Evolutionary conservation across 1,140 invertebrate species (phyloP), one percentile per base, ranked within the genome.

Genomic region (Palaemon carinicauda): DNA sequence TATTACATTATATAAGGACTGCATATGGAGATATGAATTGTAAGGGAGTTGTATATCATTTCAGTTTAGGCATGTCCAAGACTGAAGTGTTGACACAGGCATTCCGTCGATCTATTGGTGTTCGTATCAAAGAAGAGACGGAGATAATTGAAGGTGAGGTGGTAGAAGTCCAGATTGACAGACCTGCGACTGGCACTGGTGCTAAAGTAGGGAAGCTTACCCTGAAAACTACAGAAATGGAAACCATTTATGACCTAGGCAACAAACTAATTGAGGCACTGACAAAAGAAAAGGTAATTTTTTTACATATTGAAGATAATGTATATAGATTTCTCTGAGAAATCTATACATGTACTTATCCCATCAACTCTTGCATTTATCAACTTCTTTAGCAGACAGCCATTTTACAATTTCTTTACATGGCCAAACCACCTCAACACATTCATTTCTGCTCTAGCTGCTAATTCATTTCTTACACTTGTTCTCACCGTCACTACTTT

Each of bases 91-190:
- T 99, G 0, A 99, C 97, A 12, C 98, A 99, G 92, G 96, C 98
- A 0, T 97, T 99, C 85, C 94, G 98, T 87, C 99, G 99, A 91
- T 98, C 98, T 21, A 99, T 99, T 90, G 98, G 98, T 65, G 97
- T 99, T 14, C 93, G 98, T 91, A 99, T 99, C 82, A 99, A 99
- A 95, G 98, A 99, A 92, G 98, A 99, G 91, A 98, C 97, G 0
- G 97, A 99, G 93, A 98, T 99, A 33, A 98, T 99, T 88, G 98
- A 99, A 91, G 98, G 98, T 10, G 98, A 99, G 93, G 98, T 99
- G 24, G 98, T 99, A 0, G 98, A 99, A 90, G 95, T 99, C 53
- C 96, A 98, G 92, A 96, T 99, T 73, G 98, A 99, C 90, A 93
- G 98, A 74, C 97, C 98, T 3, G 97, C 96, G 0, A 95, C 96